phyloP scores from a whole-genome alignment of 2,113 vertebrate genomes.

The Gulo gulo region DNA sequence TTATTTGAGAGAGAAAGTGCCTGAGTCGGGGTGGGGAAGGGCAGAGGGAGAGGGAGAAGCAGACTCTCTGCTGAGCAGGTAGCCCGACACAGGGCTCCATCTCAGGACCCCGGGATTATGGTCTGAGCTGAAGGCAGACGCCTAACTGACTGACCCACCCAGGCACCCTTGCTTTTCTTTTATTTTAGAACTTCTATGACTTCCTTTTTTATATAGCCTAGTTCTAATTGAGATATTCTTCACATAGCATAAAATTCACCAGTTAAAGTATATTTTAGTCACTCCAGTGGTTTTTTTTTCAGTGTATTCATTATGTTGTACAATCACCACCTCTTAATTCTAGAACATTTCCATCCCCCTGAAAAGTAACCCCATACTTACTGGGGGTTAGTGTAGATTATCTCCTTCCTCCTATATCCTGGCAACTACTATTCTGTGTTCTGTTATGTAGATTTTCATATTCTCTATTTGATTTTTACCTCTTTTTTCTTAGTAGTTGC shows the following conservation, averaged over 20 bases:
- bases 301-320: not conserved
- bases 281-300: not conserved
- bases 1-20: too few species aligned
- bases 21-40: too few species aligned
- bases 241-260: not conserved
- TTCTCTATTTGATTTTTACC: not conserved
- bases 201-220: not conserved
- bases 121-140: too few species aligned
- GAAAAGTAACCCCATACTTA: not conserved
- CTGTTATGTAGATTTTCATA: not conserved
- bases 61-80: too few species aligned
- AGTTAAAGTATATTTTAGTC: not conserved
- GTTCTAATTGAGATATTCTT: not conserved
- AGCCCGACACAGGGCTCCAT: too few species aligned
- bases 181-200: not conserved
- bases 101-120: too few species aligned
- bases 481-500: not conserved
- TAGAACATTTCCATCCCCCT: not conserved
- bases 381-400: not conserved
- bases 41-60: too few species aligned
- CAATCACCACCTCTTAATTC: not conserved
- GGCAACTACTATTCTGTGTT: not conserved
- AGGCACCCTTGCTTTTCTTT: not conserved
- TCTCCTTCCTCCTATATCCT: not conserved
- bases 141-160: too few species aligned